These are phyloP conservation scores for Sturnira hondurensis DNA, from an alignment of 2,113 vertebrate species.

Conservation along the genomic window DNA sequence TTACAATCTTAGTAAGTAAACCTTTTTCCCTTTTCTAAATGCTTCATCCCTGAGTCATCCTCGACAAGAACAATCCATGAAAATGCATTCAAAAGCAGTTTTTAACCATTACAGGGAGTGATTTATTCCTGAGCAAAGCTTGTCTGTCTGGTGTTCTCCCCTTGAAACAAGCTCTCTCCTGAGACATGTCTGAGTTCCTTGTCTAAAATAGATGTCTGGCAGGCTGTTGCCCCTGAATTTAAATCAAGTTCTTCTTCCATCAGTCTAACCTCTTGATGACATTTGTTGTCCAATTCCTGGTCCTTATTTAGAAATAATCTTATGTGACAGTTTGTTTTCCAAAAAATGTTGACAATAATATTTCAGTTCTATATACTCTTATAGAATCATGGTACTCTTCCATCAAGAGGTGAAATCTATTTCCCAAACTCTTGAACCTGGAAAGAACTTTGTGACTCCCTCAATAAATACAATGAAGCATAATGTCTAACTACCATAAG, in stretches of 20 bases:
- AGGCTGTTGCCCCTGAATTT: background rate
- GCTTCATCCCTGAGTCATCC: background rate
- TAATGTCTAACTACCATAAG: background rate
- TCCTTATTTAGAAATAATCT: background rate
- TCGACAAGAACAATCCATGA: background rate
- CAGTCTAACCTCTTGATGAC: background rate
- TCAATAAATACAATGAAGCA: background rate
- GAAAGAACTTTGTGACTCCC: background rate
- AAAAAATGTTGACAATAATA: background rate
- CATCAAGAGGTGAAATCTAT: background rate
- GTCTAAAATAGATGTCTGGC: background rate
- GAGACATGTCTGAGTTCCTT: background rate
- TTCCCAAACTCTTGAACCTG: background rate
- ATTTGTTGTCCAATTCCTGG: background rate
- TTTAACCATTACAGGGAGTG: background rate
- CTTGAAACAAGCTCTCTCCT: background rate
- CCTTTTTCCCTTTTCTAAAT: background rate
- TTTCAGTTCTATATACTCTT: background rate
- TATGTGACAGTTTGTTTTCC: background rate
- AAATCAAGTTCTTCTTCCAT: constrained; percentile 4
- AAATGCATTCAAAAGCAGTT: background rate
- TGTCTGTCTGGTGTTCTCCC: background rate
- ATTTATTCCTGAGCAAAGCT: background rate
- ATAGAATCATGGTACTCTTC: background rate
- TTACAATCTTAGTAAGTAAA: background rate